phyloP scores from a whole-genome alignment of 2,113 vertebrate genomes.

The Miniopterus natalensis region DNA sequence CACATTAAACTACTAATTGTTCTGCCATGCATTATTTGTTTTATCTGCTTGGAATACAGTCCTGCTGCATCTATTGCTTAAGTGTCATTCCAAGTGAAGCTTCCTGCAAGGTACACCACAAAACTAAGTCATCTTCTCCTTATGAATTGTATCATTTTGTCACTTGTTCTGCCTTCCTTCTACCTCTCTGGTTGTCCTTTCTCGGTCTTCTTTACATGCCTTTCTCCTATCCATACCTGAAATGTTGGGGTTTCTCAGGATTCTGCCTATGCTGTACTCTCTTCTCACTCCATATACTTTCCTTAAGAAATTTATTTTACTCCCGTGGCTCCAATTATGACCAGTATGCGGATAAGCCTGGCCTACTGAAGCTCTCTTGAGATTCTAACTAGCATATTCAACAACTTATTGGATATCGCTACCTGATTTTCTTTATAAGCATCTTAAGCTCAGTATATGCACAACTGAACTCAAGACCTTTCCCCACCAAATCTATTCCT shows the following conservation, averaged over 20 bases:
- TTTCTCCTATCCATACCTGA: background rate
- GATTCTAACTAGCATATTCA: background rate
- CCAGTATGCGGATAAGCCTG: background rate
- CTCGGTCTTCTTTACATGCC: background rate
- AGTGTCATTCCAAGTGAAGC: background rate
- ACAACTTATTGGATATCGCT: background rate
- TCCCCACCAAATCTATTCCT: background rate
- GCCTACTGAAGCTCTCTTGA: background rate
- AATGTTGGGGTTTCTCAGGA: background rate
- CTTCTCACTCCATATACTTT: background rate
- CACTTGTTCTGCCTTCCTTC: background rate
- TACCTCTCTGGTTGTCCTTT: background rate
- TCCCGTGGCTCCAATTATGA: background rate
- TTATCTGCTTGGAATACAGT: background rate
- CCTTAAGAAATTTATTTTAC: constrained; percentile 1
- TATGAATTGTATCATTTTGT: background rate
- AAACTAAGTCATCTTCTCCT: background rate
- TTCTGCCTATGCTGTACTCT: background rate
- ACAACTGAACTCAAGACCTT: constrained; percentile 6
- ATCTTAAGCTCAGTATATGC: background rate
- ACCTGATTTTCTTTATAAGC: background rate
- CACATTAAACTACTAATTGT: background rate
- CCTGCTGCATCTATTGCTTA: background rate
- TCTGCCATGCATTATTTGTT: background rate
- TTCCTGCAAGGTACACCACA: background rate